phyloP scores from a whole-genome alignment of 1,140 invertebrate genomes.

The Drosophila kanapiae region DNA sequence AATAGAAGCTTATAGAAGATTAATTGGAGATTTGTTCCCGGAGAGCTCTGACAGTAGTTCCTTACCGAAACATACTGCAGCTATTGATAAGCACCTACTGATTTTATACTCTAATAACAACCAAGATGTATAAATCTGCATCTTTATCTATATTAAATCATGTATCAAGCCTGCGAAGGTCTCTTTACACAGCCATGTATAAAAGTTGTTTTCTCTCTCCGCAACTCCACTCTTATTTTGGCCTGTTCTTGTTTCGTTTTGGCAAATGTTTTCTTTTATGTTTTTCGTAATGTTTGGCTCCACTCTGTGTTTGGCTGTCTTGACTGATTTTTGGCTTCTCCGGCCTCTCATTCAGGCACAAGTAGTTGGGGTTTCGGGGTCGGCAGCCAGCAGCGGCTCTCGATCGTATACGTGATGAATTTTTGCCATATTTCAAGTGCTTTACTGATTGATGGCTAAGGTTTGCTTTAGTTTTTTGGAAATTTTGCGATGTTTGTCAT shows the following conservation, averaged over 20 bases:
- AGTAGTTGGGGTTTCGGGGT: slow-evolving; percentile 68
- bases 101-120: neutral
- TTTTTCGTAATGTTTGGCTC: slow-evolving; percentile 5
- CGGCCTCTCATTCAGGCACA: slow-evolving; percentile 17
- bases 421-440: slow-evolving; percentile 28
- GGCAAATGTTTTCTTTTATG: slow-evolving; percentile 25
- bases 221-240: slow-evolving; percentile 26
- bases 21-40: neutral
- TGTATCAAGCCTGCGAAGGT: slow-evolving; percentile 22
- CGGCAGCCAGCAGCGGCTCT: slow-evolving; percentile 38
- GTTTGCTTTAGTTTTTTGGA: slow-evolving; percentile 16
- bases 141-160: neutral
- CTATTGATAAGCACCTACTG: too few species aligned
- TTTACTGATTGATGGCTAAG: slow-evolving; percentile 35
- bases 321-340: slow-evolving; percentile 21
- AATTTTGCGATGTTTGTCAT: neutral
- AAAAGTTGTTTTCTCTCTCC: slow-evolving; percentile 25
- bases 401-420: slow-evolving; percentile 36
- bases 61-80: too few species aligned
- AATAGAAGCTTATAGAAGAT: slow-evolving; percentile 1
- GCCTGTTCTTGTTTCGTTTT: slow-evolving; percentile 32
- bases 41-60: neutral
- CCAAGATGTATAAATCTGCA: neutral
- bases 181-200: neutral
- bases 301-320: slow-evolving; percentile 16